phyloP scores from a whole-genome alignment of 2,113 vertebrate species.

The Campylomormyrus numenius region DNA sequence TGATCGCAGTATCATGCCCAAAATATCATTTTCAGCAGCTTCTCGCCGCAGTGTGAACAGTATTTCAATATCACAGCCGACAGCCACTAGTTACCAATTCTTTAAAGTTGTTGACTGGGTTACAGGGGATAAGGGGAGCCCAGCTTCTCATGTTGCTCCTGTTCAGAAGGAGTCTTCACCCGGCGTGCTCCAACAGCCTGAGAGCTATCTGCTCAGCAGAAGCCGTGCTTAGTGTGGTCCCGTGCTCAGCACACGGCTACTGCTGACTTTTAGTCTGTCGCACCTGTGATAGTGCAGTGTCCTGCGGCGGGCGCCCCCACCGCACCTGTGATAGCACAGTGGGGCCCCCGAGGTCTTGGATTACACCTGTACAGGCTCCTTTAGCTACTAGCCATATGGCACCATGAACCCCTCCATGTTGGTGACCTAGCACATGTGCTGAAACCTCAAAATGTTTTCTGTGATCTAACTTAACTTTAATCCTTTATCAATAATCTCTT shows the following conservation, averaged over 20 bases:
- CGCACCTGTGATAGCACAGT: not conserved
- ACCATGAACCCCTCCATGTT: conserved; percentile 29
- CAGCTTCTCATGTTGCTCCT: not conserved
- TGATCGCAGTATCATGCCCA: not conserved
- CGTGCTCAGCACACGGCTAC: not conserved
- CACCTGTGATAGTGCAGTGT: not conserved
- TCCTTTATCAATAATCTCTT: not conserved
- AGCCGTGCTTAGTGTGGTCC: not conserved
- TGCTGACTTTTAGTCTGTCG: not conserved
- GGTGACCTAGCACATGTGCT: not conserved
- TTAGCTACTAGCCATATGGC: conserved; percentile 41
- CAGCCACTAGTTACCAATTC: not conserved
- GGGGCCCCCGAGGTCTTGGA: conserved; percentile 17
- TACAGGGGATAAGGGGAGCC: not conserved
- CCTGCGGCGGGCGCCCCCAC: not conserved
- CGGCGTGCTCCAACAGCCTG: not conserved
- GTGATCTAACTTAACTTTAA: not conserved
- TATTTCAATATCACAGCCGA: not conserved
- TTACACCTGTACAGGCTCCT: conserved; percentile 41
- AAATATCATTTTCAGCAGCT: not conserved
- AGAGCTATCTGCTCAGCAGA: not conserved
- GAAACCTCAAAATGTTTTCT: not conserved
- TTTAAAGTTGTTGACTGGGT: not conserved
- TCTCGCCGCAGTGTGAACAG: not conserved
- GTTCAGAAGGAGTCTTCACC: not conserved